Base-by-base conservation (phyloP, 2,888 invertebrate species). In the Spilosoma lubricipeda region DNA sequence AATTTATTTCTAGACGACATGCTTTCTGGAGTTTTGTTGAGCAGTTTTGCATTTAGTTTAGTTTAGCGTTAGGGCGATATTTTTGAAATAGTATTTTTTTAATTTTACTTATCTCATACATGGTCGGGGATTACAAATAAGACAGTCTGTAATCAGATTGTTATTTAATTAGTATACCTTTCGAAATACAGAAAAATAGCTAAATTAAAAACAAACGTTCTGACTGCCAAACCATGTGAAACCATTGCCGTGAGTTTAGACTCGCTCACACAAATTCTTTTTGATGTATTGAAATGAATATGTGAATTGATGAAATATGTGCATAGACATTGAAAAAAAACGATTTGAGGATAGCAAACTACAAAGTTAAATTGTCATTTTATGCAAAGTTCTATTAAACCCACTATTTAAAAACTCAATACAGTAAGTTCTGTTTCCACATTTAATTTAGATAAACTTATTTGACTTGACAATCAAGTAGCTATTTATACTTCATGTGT, bases 1-100 rank as follows among this genome's bases (percentile, higher is more conserved):
- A 81, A 82, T 78, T 79, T 77, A 79, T 84, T 76, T 80, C 68
- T 72, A 73, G 78, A 76, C 67, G 69, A 77, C 82, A 74, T 82
- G 78, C 80, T 84, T 71, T 73, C 70, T 74, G 77, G 73, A 70
- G 69, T 71, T 68, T 36, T 67, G 33, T 67, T 33, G 2, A 8
- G 67, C 45, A 59, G 64, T 70, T 30, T 56, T 59, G 20, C n/a
- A 33, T 39, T 65, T 36, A n/a, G n/a, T n/a, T n/a, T n/a, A n/a
- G n/a, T n/a, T n/a, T n/a, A n/a, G n/a, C n/a, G n/a, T n/a, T n/a
- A n/a, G n/a, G n/a, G n/a, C n/a, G n/a, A n/a, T n/a, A n/a, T n/a
- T n/a, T n/a, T n/a, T n/a, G n/a, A n/a, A n/a, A n/a, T n/a, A n/a
- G 7, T 48, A 48, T 48, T 48, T 48, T 52, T 23, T 23, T 52